A percentile compares a stretch with the other conserved stretches of the same genome.
phyloP scores from a whole-genome alignment of 2,113 vertebrate species.

The Apodemus speciosus region DNA sequence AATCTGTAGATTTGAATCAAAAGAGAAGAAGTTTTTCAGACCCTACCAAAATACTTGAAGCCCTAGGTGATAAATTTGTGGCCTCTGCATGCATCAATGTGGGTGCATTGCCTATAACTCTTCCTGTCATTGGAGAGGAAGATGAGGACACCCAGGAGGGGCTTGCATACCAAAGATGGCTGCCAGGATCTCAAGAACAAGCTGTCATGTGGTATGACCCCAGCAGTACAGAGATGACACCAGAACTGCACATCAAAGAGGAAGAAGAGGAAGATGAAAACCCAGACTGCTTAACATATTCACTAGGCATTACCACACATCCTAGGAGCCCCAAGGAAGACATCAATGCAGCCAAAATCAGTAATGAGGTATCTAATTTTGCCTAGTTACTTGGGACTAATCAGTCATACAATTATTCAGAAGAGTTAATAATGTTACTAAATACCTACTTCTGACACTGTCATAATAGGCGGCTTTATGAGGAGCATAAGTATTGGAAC shows the following conservation, averaged over 20 bases:
- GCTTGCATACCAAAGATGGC: conserved; percentile 74
- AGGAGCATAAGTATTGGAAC: not conserved
- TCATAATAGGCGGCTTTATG: not conserved
- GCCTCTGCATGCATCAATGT: not conserved
- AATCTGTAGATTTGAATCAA: conserved; percentile 62
- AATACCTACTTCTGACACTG: not conserved
- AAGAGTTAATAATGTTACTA: conserved; percentile 37
- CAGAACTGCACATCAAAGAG: conserved; percentile 92
- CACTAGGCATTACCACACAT: conserved; percentile 72
- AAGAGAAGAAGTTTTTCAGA: conserved; percentile 52
- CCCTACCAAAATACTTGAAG: conserved; percentile 41
- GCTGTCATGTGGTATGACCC: conserved; percentile 63
- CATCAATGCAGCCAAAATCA: conserved; percentile 70
- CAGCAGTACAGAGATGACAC: conserved; percentile 76
- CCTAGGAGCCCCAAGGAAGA: conserved; percentile 81
- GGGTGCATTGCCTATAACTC: conserved; percentile 58
- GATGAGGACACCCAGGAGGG: conserved; percentile 81
- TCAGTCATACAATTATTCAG: conserved; percentile 26
- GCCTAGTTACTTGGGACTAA: conserved; percentile 57
- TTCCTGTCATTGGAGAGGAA: conserved; percentile 77
- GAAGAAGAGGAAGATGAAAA: conserved; percentile 80
- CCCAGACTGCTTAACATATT: conserved; percentile 63
- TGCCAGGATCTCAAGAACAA: conserved; percentile 72
- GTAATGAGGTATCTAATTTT: conserved; percentile 88
- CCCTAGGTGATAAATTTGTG: conserved; percentile 31